Evolutionary conservation across 1,140 invertebrate species (phyloP).

Genomic region (Thaumetopoea pityocampa): DNA sequence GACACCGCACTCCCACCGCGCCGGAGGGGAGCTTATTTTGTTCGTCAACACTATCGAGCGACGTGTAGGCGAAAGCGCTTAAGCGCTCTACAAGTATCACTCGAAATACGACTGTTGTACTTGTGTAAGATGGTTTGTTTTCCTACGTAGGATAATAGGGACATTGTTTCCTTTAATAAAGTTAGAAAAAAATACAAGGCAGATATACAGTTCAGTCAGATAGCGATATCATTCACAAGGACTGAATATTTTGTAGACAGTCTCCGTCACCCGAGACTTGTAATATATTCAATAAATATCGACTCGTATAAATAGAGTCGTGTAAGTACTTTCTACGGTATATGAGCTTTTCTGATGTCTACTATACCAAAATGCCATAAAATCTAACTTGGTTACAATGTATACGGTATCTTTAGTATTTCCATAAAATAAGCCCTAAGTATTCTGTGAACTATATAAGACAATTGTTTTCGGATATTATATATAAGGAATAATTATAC

Average conservation of each 20-base stretch:
- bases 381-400: too few species aligned
- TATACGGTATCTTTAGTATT: too few species aligned
- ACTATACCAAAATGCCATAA: too few species aligned
- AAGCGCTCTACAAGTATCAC: conserved; percentile 47
- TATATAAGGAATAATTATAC: too few species aligned
- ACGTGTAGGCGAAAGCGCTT: conserved; percentile 59
- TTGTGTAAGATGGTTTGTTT: conserved; percentile 42
- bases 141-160: conserved; percentile 30
- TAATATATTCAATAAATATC: conserved; percentile 48
- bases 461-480: too few species aligned
- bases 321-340: too few species aligned
- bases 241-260: conserved; percentile 52
- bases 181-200: conserved; percentile 45
- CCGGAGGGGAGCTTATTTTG: conserved; percentile 68
- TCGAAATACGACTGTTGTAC: conserved; percentile 49
- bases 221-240: conserved; percentile 50
- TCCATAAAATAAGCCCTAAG: too few species aligned
- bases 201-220: conserved; percentile 48
- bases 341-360: too few species aligned
- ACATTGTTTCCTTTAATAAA: conserved; percentile 41
- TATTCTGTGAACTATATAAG: too few species aligned
- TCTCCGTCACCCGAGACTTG: conserved; percentile 43
- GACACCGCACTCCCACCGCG: conserved; percentile 66
- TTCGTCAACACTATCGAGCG: conserved; percentile 73
- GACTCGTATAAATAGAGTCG: conserved; percentile 35